These are phyloP conservation scores for Hydrotaea cyrtoneurina DNA, from an alignment of 2,888 invertebrate species.

Conservation along the genomic window DNA sequence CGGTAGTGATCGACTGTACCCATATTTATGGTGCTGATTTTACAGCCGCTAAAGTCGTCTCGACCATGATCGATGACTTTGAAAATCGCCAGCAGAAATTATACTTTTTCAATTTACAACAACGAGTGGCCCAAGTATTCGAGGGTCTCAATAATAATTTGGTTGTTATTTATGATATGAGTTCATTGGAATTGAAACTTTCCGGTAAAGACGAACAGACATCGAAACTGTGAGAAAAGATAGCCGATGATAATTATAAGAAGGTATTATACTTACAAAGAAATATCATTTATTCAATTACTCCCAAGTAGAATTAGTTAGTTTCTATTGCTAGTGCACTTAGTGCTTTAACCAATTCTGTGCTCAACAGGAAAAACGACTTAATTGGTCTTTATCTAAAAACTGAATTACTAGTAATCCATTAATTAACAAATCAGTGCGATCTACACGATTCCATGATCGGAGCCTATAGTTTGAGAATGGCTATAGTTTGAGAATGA, in stretches of 20 bases:
- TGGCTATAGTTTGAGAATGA: too few species aligned
- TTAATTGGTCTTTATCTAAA: too few species aligned
- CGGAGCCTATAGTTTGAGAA: too few species aligned
- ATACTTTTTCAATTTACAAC: constrained; percentile 91
- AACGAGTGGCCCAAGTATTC: constrained; percentile 90
- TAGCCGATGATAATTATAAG: constrained; percentile 26
- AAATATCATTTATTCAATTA: not conserved
- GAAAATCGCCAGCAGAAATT: constrained; percentile 87
- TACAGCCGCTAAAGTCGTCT: constrained; percentile 91
- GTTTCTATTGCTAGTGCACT: constrained; percentile 30
- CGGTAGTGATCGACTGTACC: constrained; percentile 92
- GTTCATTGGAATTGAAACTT: constrained; percentile 86
- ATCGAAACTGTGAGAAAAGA: constrained; percentile 56
- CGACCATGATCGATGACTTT: constrained; percentile 88
- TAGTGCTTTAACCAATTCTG: constrained; percentile 11
- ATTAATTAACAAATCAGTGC: too few species aligned
- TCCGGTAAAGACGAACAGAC: constrained; percentile 71
- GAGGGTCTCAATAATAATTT: constrained; percentile 89
- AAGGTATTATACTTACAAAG: not conserved
- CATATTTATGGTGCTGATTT: constrained; percentile 94
- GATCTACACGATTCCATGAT: too few species aligned
- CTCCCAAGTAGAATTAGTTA: not conserved
- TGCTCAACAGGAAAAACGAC: too few species aligned
- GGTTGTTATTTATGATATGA: constrained; percentile 88
- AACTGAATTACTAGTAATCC: too few species aligned